Conservation (phyloP, 2,888 invertebrate genomes). For the Microchrysa polita region DNA sequence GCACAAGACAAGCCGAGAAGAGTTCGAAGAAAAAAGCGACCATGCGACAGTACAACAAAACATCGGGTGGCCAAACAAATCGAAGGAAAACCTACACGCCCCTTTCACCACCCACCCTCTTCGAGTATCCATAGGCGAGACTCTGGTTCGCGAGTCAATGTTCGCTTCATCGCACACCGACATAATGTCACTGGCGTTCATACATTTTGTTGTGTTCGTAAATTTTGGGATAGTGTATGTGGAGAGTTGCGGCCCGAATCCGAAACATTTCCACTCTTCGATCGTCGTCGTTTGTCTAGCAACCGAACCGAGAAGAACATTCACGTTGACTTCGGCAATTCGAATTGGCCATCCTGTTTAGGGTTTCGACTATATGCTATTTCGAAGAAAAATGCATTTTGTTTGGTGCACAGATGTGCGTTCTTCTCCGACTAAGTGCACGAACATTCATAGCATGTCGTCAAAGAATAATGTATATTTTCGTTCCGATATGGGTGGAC, state of each 20-base stretch:
- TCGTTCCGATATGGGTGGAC: no score
- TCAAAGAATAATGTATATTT: neutral
- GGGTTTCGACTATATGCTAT: conserved; percentile 11
- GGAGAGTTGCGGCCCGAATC: no score
- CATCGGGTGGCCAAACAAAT: conserved; percentile 28
- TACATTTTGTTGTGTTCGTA: neutral
- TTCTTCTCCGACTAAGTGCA: neutral
- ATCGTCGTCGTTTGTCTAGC: neutral
- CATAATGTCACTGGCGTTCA: conserved; percentile 30
- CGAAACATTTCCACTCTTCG: neutral
- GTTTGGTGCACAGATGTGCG: neutral
- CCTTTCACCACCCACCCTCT: neutral
- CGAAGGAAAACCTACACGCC: conserved; percentile 13
- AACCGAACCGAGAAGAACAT: neutral
- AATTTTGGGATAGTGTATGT: no score
- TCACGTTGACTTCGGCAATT: neutral
- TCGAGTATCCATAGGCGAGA: neutral
- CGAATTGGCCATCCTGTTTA: conserved; percentile 9
- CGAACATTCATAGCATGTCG: no score
- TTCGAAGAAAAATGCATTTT: conserved; percentile 37
- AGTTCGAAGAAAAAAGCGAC: neutral
- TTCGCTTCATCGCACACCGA: conserved; percentile 27
- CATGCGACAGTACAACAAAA: conserved; percentile 17
- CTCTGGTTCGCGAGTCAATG: conserved; percentile 9
- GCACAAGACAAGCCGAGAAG: conserved; percentile 9